Percentiles rank a stretch among this genome's conserved stretches.
phyloP scores from a whole-genome alignment of 2,888 invertebrate genomes.

The Amphipoea lucens region DNA sequence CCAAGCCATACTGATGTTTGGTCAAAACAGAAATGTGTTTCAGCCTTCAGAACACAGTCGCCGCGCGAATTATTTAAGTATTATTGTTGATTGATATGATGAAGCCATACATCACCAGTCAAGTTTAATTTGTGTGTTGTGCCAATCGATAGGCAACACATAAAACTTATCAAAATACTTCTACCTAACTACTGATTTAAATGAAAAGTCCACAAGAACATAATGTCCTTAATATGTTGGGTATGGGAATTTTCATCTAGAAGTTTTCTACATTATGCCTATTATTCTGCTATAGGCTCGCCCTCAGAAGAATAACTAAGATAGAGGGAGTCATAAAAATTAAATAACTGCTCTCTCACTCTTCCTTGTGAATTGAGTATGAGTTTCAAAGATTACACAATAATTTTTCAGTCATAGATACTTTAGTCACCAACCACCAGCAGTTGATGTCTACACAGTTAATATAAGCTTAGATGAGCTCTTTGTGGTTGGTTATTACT shows the following conservation, averaged over 20 bases:
- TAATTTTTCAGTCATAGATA: background rate
- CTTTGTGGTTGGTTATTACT: conserved; percentile 8
- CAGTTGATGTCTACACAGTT: background rate
- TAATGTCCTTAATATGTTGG: background rate
- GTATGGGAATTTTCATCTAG: background rate
- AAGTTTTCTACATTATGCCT: background rate
- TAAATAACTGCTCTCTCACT: no score
- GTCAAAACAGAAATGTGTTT: background rate
- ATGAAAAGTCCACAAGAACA: background rate
- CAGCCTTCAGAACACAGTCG: background rate
- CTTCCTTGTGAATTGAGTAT: no score
- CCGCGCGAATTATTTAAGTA: conserved; percentile 5
- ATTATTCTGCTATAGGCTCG: background rate
- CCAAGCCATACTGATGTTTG: background rate
- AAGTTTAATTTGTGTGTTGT: background rate
- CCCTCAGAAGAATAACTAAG: conserved; percentile 13
- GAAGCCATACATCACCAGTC: conserved; percentile 15
- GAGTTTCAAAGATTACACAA: background rate
- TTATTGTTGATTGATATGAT: conserved; percentile 14
- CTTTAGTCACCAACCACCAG: background rate
- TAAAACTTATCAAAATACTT: background rate
- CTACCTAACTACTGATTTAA: background rate
- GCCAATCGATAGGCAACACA: conserved; percentile 2
- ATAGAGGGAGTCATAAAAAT: background rate
- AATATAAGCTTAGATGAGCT: background rate